These are phyloP conservation scores for Boleophthalmus pectinirostris DNA, from an alignment of 2,113 vertebrate species.

Conservation along the genomic window DNA sequence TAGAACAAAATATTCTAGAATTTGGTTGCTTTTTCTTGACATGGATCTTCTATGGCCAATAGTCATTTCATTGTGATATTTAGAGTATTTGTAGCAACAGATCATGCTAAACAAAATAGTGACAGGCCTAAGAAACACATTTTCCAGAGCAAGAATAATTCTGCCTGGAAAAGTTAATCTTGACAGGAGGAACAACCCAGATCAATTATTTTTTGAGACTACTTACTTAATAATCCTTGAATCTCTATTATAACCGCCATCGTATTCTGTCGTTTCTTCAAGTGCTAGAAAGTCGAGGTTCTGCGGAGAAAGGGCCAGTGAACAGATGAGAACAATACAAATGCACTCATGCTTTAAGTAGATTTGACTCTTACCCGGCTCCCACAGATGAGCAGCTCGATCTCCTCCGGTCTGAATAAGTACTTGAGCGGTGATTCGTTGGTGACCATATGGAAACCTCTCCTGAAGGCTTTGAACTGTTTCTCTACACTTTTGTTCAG, in stretches of 20 bases:
- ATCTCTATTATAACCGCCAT: conserved; percentile 94
- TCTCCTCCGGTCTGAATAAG: conserved; percentile 97
- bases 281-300: conserved; percentile 98
- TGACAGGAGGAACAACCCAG: too few species aligned
- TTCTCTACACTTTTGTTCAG: conserved; percentile 99
- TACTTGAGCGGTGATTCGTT: conserved; percentile 98
- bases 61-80: too few species aligned
- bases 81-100: too few species aligned
- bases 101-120: too few species aligned
- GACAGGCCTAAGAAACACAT: too few species aligned
- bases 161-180: neutral
- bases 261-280: conserved; percentile 97
- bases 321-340: neutral
- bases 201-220: conserved; percentile 20
- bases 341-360: too few species aligned
- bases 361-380: conserved; percentile 81
- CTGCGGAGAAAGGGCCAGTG: conserved; percentile 65
- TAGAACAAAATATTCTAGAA: too few species aligned
- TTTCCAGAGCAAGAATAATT: neutral
- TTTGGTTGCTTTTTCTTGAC: too few species aligned
- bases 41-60: too few species aligned
- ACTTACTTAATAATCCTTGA: conserved; percentile 92
- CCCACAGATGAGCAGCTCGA: conserved; percentile 97
- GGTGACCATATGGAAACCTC: conserved; percentile 99
- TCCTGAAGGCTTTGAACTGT: conserved; percentile 98